A percentile compares a stretch with the other conserved stretches of the same genome.
phyloP scores from a whole-genome alignment of 2,888 invertebrate genomes.

The Polyommatus iphigenia region DNA sequence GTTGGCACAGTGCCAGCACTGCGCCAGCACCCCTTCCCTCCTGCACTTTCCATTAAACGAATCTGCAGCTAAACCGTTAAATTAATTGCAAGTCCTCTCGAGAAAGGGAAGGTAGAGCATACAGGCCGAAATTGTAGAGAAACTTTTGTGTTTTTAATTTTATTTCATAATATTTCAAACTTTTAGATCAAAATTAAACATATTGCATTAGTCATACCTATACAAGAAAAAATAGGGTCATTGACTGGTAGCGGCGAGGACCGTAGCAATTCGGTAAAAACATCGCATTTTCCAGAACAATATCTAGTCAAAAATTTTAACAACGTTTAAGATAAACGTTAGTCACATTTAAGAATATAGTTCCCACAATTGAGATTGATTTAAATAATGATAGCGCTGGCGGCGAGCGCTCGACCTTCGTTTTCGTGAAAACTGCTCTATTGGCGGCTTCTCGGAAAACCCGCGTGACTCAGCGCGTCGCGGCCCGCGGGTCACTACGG shows the following conservation, averaged over 20 bases:
- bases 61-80: conserved; percentile 16
- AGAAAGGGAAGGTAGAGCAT: neutral
- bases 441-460: conserved; percentile 74
- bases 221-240: neutral
- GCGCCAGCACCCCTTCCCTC: conserved; percentile 58
- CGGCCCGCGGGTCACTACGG: conserved; percentile 73
- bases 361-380: conserved; percentile 37
- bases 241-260: neutral
- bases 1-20: conserved; percentile 71
- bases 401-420: conserved; percentile 60
- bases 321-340: neutral
- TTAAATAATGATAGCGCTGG: conserved; percentile 35
- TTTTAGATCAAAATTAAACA: neutral
- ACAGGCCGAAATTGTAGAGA: neutral
- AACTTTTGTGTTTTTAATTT: neutral
- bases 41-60: neutral
- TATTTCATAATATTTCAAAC: conserved; percentile 3
- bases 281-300: neutral
- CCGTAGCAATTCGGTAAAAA: neutral
- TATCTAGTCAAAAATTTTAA: neutral
- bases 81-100: conserved; percentile 11
- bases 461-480: conserved; percentile 75
- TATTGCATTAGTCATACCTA: neutral
- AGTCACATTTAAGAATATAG: conserved; percentile 38
- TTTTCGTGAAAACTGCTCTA: conserved; percentile 73